A percentile compares a stretch with the other conserved stretches of the same genome.
These are phyloP conservation scores for Chrysopa pallens DNA, from an alignment of 1,140 invertebrate species.

Conservation along the genomic window DNA sequence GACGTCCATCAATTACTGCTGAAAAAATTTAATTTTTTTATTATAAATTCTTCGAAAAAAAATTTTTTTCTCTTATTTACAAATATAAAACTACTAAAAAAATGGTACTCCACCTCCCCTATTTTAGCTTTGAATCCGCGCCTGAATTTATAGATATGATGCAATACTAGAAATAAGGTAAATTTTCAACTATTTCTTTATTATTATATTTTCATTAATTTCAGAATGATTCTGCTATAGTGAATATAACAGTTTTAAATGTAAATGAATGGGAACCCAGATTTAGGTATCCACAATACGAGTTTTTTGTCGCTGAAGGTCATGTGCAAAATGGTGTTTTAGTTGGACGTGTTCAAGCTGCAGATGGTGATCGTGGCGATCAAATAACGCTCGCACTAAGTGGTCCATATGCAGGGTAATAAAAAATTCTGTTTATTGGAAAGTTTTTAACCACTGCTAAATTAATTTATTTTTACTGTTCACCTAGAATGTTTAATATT, in stretches of 20 bases:
- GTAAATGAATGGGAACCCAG: constrained; percentile 87
- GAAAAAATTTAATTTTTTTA: too few relatives aligned
- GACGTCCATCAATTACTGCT: too few relatives aligned
- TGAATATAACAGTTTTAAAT: constrained; percentile 68
- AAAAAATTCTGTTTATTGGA: constrained; percentile 12
- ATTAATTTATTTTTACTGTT: not conserved
- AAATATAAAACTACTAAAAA: too few relatives aligned
- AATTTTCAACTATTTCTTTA: not conserved
- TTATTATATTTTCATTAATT: constrained; percentile 12
- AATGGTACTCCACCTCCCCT: too few relatives aligned
- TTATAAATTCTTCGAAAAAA: too few relatives aligned
- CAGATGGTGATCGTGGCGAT: constrained; percentile 65
- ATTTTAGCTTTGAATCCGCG: too few relatives aligned
- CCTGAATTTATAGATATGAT: too few relatives aligned
- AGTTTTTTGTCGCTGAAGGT: constrained; percentile 45
- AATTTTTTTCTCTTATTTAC: too few relatives aligned
- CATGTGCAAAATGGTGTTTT: constrained; percentile 23
- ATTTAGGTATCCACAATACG: constrained; percentile 72
- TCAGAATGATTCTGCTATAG: constrained; percentile 51
- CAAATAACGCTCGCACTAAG: constrained; percentile 44
- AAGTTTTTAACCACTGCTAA: constrained; percentile 7
- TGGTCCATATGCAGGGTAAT: constrained; percentile 40
- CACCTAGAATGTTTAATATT: constrained; percentile 22
- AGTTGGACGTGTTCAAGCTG: constrained; percentile 51
- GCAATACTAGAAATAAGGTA: too few relatives aligned